Conservation (phyloP, 2,113 vertebrate species). For the Mustelus asterias region DNA sequence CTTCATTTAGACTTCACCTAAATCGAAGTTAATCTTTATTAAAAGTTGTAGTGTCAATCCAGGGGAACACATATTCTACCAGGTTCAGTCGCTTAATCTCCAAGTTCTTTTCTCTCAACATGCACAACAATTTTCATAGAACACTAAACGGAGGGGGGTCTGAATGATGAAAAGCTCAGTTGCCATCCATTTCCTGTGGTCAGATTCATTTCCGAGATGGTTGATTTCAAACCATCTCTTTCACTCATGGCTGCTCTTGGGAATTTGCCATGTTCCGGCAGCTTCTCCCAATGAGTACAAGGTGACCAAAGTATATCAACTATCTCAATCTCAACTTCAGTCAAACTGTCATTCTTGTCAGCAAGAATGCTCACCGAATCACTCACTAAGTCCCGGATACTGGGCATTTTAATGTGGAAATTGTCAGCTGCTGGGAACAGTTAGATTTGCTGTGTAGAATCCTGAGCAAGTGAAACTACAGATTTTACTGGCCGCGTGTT, state of each 20-base stretch:
- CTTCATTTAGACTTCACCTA: background rate
- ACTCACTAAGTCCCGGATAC: background rate
- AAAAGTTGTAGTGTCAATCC: background rate
- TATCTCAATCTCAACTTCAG: background rate
- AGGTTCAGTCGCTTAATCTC: background rate
- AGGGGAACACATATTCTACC: background rate
- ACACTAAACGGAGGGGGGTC: background rate
- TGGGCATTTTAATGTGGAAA: background rate
- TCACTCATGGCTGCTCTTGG: background rate
- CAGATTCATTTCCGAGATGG: background rate
- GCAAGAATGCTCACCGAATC: background rate
- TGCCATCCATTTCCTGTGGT: background rate
- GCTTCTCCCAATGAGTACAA: background rate
- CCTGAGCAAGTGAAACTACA: background rate
- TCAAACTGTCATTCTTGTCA: background rate
- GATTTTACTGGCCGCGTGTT: background rate
- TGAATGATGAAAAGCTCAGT: background rate
- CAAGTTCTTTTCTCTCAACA: background rate
- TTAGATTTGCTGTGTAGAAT: background rate
- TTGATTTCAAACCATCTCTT: background rate
- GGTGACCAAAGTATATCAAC: background rate
- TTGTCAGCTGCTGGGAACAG: background rate
- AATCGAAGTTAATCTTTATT: background rate
- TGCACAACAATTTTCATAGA: no score
- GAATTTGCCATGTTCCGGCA: background rate